Conservation (phyloP, 2,888 invertebrate genomes). For the Camponotus fellah region DNA sequence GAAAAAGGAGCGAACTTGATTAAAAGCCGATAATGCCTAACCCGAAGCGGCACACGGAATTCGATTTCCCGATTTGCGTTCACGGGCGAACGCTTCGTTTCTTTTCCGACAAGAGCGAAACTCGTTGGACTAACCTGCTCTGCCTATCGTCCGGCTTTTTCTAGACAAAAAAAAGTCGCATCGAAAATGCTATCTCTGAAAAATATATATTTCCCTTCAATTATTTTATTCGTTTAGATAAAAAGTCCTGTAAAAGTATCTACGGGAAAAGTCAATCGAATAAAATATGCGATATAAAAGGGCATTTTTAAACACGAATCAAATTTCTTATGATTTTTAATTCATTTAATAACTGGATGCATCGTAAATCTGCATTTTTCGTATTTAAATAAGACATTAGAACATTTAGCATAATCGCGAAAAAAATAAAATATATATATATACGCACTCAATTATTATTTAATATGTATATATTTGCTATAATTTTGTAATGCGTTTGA, state of each 20-base stretch:
- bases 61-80: slow-evolving; percentile 65
- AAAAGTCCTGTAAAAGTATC: not conserved
- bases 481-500: not conserved
- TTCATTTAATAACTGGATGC: not conserved
- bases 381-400: not conserved
- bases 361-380: not conserved
- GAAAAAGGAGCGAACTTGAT: slow-evolving; percentile 61
- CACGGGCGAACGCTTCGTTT: slow-evolving; percentile 61
- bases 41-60: slow-evolving; percentile 55
- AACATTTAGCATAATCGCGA: not conserved
- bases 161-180: slow-evolving; percentile 13
- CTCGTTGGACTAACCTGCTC: slow-evolving; percentile 39
- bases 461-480: not conserved
- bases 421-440: slow-evolving; percentile 9
- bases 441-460: not conserved
- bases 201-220: not conserved
- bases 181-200: not conserved
- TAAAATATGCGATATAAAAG: not conserved
- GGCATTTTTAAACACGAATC: not conserved
- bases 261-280: not conserved
- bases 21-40: slow-evolving; percentile 70
- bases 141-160: slow-evolving; percentile 49
- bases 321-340: not conserved
- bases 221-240: not conserved
- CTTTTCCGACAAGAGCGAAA: slow-evolving; percentile 53